Evolutionary conservation across 2,113 vertebrate genomes (phyloP).

Genomic region (Reinhardtius hippoglossoides): DNA sequence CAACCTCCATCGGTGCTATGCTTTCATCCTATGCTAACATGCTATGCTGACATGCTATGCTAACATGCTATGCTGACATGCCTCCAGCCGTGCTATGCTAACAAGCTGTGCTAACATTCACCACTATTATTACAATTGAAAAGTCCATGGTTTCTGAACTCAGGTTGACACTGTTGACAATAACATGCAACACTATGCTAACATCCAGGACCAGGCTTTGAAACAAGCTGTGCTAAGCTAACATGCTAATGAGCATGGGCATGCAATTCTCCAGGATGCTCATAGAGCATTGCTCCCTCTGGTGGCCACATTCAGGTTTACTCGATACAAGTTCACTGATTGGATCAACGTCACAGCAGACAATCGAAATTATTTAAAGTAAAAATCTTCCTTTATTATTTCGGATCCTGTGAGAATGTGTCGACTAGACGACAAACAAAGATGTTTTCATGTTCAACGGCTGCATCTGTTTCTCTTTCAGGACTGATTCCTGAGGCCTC

Average conservation of each 20-base stretch:
- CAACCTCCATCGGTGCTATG: background rate
- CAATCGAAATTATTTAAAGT: too few species aligned
- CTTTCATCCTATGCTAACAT: background rate
- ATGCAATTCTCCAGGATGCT: background rate
- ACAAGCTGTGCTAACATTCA: background rate
- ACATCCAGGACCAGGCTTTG: background rate
- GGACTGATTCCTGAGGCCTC: conserved; percentile 46
- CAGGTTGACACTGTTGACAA: background rate
- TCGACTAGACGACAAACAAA: background rate
- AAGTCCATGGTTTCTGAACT: too few species aligned
- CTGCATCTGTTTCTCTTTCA: conserved; percentile 49
- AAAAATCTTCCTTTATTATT: too few species aligned
- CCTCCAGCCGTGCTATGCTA: background rate
- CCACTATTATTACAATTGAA: too few species aligned
- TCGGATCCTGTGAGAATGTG: background rate
- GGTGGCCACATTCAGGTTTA: background rate
- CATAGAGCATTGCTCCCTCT: background rate
- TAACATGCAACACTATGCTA: conserved; percentile 7
- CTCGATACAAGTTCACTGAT: too few species aligned
- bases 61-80: background rate
- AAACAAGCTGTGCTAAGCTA: background rate
- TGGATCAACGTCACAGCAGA: too few species aligned
- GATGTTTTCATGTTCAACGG: background rate
- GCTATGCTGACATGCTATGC: background rate
- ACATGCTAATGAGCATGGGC: conserved; percentile 17